Evolutionary conservation across 2,113 vertebrate species (phyloP), one percentile per base, ranked within the genome.

Genomic region (Serinus canaria): DNA sequence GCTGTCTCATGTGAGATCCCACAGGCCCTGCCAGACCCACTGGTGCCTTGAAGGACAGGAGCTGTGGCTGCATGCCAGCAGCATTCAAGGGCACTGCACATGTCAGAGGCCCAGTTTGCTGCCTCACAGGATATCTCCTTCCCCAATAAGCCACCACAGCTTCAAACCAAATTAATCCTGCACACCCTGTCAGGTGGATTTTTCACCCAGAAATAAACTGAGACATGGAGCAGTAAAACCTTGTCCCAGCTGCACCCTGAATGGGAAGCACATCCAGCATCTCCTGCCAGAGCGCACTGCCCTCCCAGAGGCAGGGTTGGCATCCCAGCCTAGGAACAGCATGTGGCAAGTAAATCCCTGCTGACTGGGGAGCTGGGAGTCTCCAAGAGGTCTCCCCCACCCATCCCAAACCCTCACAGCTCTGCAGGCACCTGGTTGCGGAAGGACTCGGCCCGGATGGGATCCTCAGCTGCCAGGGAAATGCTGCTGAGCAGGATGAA

Each of bases 401-500:
- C 18, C 46, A 74, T 39, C 50, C 76, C 85, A 85, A 80, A 41
- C 16, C 67, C 62, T 21, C 22, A 3, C 18, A 55, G 21, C 37
- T 35, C 50, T 41, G 15, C 0, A 0, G 37, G 93, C 84, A 99
- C 99, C 99, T 99, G 70, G 80, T 99, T 99, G 84, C 99, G 98
- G 96, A 99, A 98, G 37, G 99, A 99, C 35, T 98, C 98, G 0
- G 99, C 98, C 56, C 98, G 98, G 39, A 99, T 99, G 88, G 99
- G 99, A 94, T 99, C 99, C 96, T 99, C 99, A 1, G 99, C 99
- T 10, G 99, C 99, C 96, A 99, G 97, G 0, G 99, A 99, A 55
- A 99, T 99, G n/a, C 99, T 99, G 96, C 99, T 99, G 89, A 99
- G 99, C 95, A 99, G 98, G 95, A 99, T 99, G 98, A 99, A 99